Evolutionary conservation across 2,888 invertebrate species (phyloP).

Genomic region (Conus canariensis): DNA sequence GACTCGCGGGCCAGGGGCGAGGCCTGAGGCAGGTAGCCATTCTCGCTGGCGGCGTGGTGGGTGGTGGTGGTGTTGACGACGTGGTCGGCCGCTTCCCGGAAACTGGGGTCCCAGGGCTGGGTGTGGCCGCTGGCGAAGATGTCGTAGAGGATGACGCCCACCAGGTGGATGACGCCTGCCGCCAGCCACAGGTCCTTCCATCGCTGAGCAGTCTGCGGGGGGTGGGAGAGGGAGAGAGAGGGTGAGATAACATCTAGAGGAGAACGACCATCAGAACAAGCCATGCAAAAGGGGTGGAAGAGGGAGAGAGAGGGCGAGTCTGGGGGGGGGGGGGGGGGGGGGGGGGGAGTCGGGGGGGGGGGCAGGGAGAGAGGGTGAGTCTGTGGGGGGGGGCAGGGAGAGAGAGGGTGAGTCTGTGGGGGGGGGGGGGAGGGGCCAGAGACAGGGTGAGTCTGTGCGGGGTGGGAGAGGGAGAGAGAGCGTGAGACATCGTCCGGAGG

Average conservation of each 20-base stretch:
- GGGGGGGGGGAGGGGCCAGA: background rate
- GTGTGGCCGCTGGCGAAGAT: slow-evolving; percentile 65
- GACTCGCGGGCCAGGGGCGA: background rate
- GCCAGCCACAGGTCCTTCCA: slow-evolving; percentile 64
- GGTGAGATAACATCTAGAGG: no score
- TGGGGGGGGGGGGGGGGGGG: no score
- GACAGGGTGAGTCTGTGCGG: no score
- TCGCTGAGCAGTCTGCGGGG: slow-evolving; percentile 43
- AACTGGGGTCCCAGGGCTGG: slow-evolving; percentile 58
- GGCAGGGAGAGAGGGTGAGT: background rate
- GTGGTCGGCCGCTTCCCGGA: background rate
- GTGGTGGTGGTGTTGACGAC: background rate
- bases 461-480: background rate
- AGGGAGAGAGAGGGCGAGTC: no score
- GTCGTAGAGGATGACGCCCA: slow-evolving; percentile 64
- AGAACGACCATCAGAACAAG: no score
- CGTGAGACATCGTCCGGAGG: background rate
- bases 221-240: background rate
- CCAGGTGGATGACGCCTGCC: slow-evolving; percentile 62
- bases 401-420: no score
- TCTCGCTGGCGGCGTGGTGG: background rate
- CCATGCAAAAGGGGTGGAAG: no score
- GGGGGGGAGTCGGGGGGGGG: background rate
- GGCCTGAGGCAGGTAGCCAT: background rate
- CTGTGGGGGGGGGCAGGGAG: background rate